Evolutionary conservation across 2,797 vertebrate genomes (phyloP).

Genomic region (Gadopsis marmoratus): DNA sequence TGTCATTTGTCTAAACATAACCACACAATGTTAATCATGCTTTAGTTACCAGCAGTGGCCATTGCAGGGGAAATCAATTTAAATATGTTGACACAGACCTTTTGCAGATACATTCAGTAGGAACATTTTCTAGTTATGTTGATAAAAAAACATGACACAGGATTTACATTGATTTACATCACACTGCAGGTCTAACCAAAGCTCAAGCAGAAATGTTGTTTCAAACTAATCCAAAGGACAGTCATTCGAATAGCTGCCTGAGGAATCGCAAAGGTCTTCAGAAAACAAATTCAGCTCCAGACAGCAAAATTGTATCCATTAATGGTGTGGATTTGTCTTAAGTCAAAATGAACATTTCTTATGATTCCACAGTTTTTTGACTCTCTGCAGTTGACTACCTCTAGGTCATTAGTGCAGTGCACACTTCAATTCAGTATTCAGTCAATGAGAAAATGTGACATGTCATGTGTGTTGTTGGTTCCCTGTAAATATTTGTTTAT

Average conservation of each 20-base stretch:
- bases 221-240: background rate
- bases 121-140: no score
- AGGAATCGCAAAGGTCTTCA: background rate
- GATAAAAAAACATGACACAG: no score
- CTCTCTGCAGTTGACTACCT: conserved; percentile 4
- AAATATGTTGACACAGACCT: no score
- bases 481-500: conserved; percentile 58
- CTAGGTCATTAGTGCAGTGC: conserved; percentile 40
- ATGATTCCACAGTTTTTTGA: conserved; percentile 5
- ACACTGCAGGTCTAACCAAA: background rate
- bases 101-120: no score
- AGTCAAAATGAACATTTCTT: background rate
- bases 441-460: conserved; percentile 43
- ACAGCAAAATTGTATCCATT: background rate
- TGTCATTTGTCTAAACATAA: background rate
- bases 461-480: conserved; percentile 21
- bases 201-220: background rate
- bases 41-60: no score
- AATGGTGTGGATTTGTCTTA: background rate
- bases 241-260: background rate
- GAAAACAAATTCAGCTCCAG: background rate
- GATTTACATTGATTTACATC: background rate
- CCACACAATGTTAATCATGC: no score
- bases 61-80: no score
- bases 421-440: conserved; percentile 17